A percentile compares a stretch with the other conserved stretches of the same genome.
phyloP scores from a whole-genome alignment of 23 tunicate species.

The Oikopleura albicans region DNA sequence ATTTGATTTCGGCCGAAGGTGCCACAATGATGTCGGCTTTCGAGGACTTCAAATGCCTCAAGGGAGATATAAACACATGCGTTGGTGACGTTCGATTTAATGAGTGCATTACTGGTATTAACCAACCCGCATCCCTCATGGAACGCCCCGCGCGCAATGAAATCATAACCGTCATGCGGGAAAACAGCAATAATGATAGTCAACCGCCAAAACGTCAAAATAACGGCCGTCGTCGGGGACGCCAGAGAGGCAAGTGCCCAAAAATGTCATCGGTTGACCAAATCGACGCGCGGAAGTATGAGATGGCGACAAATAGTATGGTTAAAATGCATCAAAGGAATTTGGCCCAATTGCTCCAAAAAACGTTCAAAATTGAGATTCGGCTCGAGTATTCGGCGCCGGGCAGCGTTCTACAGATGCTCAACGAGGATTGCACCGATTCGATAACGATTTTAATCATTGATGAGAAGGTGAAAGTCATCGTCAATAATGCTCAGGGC shows the following conservation, averaged over 20 bases:
- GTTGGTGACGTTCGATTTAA: background rate
- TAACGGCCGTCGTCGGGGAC: background rate
- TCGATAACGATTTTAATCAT: background rate
- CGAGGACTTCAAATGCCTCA: background rate
- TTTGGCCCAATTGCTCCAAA: background rate
- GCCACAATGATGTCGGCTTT: background rate
- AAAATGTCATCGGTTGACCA: background rate
- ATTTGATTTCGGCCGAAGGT: background rate
- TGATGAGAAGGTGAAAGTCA: background rate
- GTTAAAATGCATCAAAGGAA: background rate
- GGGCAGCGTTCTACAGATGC: background rate
- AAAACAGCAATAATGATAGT: background rate
- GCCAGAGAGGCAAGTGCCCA: no score
- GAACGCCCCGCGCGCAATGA: background rate
- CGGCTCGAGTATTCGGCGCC: background rate
- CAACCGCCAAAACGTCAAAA: background rate
- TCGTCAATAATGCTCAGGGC: background rate
- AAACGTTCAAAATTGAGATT: background rate
- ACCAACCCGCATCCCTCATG: background rate
- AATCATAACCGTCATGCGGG: background rate
- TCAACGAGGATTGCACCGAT: background rate
- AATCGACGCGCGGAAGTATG: background rate
- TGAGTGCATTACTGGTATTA: background rate
- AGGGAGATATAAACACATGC: background rate
- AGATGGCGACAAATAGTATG: background rate